Base-by-base conservation (phyloP, 2,113 vertebrate species). In the Tenebrosternarchus preto region DNA sequence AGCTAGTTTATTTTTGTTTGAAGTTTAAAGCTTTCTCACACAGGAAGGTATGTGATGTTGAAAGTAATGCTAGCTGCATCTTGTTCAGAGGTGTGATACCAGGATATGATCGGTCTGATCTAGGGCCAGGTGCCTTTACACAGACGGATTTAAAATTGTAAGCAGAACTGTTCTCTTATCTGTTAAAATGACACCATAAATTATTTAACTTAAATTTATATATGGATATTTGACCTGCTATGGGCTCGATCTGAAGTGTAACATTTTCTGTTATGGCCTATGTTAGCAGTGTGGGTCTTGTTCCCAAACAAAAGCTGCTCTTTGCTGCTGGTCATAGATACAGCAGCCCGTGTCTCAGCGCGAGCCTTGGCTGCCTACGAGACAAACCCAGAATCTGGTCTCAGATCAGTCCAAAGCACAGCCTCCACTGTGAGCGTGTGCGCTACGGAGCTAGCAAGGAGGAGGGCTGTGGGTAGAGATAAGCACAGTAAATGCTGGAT, bases 401-500 rank as follows among this genome's bases (percentile, higher is more conserved):
- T 53, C 25, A 63, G 56, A 61, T 50, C 53, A 19, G 22, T 36
- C 19, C 6, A 63, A 69, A n/a, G 27, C 27, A 55, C 43, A 69
- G 60, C 56, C 9, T 74, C 33, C 43, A 60, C 12, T 27, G 55
- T 63, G 46, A 36, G 55, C 31, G 43, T 63, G 53, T 63, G 29
- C 27, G 12, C 43, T 50, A 50, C 43, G 15, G 43, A 50, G 5
- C 43, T 50, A 50, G 43, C 67, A 12, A 25, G 56, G 59, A 66
- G 71, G 67, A 64, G 53, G 24, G 17, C 63, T 27, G 15, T 17
- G 27, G 50, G 67, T 73, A 66, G 75, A 80, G 68, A 69, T 78
- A 71, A 71, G 61, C 36, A 9, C 70, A 72, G 57, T 76, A 46
- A 73, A 78, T 61, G 46, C 46, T 78, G 31, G 53, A 64, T 70